Conservation (phyloP, 1,140 invertebrate species). For the Ooceraea biroi region DNA sequence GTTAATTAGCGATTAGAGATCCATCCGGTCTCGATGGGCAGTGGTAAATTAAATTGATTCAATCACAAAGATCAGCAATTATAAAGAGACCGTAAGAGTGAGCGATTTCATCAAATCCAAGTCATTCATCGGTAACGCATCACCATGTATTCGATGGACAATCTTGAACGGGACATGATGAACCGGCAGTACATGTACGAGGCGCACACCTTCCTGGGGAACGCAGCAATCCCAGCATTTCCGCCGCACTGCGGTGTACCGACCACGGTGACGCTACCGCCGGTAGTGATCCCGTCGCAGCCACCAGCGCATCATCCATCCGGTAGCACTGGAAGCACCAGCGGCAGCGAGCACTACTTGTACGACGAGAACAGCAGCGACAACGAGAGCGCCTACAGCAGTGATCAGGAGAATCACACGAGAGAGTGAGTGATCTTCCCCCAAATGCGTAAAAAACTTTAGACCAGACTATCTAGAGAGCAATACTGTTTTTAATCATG, state of each 20-base stretch:
- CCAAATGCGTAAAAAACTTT: too few species aligned
- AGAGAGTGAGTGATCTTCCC: slow-evolving; percentile 81
- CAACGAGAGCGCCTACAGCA: slow-evolving; percentile 82
- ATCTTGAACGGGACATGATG: slow-evolving; percentile 86
- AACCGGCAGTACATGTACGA: slow-evolving; percentile 87
- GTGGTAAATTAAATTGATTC: background rate
- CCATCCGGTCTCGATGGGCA: background rate
- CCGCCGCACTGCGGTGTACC: slow-evolving; percentile 79
- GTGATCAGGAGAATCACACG: slow-evolving; percentile 82
- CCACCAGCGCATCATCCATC: slow-evolving; percentile 79
- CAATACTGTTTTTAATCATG: too few species aligned
- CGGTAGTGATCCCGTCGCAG: slow-evolving; percentile 78
- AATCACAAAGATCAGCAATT: background rate
- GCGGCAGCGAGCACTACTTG: slow-evolving; percentile 82
- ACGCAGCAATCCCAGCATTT: slow-evolving; percentile 79
- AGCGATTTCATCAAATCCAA: background rate
- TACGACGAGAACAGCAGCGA: slow-evolving; percentile 84
- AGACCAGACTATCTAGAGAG: too few species aligned
- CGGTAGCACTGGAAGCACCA: slow-evolving; percentile 83
- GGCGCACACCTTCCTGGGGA: slow-evolving; percentile 84
- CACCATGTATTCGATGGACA: slow-evolving; percentile 87
- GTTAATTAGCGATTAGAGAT: background rate
- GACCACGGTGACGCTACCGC: slow-evolving; percentile 75
- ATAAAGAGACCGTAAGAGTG: background rate
- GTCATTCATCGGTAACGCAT: background rate